Conservation (phyloP, 2,888 invertebrate species). For the Hydraecia micacea region DNA sequence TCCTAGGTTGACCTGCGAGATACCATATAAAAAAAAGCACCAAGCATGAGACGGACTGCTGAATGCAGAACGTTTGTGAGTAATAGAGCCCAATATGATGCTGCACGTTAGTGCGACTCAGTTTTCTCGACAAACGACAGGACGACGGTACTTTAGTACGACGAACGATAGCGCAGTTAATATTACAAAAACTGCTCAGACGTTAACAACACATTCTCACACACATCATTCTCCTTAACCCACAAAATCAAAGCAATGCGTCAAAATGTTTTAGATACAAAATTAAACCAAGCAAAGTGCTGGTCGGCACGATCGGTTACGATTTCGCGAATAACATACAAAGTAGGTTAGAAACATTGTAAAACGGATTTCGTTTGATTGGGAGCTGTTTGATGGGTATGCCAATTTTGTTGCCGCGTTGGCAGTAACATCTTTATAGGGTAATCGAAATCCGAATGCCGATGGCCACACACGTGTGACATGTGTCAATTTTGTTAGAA, state of each 20-base stretch:
- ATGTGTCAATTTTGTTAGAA: neutral
- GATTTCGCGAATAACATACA: slow-evolving; percentile 50
- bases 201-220: neutral
- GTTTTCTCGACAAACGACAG: neutral
- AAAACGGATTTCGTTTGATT: slow-evolving; percentile 53
- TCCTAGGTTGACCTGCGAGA: too few relatives aligned
- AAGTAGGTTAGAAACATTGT: slow-evolving; percentile 64
- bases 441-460: slow-evolving; percentile 22
- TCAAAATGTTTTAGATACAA: slow-evolving; percentile 59
- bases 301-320: slow-evolving; percentile 56
- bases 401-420: slow-evolving; percentile 49
- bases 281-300: slow-evolving; percentile 62
- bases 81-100: neutral
- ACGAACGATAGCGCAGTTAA: neutral
- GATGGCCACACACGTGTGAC: slow-evolving; percentile 6
- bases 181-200: neutral
- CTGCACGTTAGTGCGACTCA: neutral
- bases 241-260: slow-evolving; percentile 45
- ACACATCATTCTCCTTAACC: slow-evolving; percentile 47
- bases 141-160: neutral
- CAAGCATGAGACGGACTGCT: neutral
- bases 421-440: slow-evolving; percentile 16
- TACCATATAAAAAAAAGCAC: too few relatives aligned
- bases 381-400: slow-evolving; percentile 39
- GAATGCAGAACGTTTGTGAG: neutral